Conservation (phyloP, 2,888 invertebrate genomes). For the Leptothorax acervorum region DNA sequence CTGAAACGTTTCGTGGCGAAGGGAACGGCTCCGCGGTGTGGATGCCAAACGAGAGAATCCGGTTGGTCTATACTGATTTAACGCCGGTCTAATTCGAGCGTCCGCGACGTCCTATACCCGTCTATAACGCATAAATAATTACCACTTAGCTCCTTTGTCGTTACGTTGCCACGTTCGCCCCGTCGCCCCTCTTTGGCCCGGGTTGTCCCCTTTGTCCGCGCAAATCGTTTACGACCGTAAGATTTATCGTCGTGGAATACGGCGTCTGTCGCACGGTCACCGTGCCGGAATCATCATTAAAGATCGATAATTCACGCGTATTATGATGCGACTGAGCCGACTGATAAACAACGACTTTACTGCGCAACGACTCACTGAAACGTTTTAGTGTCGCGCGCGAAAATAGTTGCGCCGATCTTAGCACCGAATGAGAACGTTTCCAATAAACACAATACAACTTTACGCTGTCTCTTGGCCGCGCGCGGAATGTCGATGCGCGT, state of each 20-base stretch:
- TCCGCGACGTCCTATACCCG: slow-evolving; percentile 64
- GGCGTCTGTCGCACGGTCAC: slow-evolving; percentile 58
- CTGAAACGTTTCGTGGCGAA: slow-evolving; percentile 44
- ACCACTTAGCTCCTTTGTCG: slow-evolving; percentile 82
- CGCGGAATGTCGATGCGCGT: slow-evolving; percentile 31
- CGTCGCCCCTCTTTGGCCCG: slow-evolving; percentile 43
- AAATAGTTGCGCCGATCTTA: slow-evolving; percentile 52
- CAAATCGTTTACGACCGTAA: slow-evolving; percentile 74
- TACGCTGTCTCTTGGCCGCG: slow-evolving; percentile 6
- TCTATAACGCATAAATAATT: slow-evolving; percentile 83
- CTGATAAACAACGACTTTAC: slow-evolving; percentile 56
- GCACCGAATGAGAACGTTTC: slow-evolving; percentile 18
- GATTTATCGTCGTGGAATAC: slow-evolving; percentile 80
- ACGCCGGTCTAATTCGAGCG: slow-evolving; percentile 78
- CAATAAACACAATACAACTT: slow-evolving; percentile 39
- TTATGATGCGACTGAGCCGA: slow-evolving; percentile 52
- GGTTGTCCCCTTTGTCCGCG: slow-evolving; percentile 75
- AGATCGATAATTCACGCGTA: slow-evolving; percentile 80
- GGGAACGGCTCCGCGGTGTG: slow-evolving; percentile 32
- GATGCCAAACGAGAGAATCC: slow-evolving; percentile 51
- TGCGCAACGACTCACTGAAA: slow-evolving; percentile 21
- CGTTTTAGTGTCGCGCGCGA: slow-evolving; percentile 40
- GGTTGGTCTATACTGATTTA: slow-evolving; percentile 80
- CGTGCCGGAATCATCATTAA: slow-evolving; percentile 78
- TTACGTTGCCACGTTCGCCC: slow-evolving; percentile 72